Evolutionary conservation across 2,113 vertebrate species (phyloP).

Genomic region (Pogona vitticeps): DNA sequence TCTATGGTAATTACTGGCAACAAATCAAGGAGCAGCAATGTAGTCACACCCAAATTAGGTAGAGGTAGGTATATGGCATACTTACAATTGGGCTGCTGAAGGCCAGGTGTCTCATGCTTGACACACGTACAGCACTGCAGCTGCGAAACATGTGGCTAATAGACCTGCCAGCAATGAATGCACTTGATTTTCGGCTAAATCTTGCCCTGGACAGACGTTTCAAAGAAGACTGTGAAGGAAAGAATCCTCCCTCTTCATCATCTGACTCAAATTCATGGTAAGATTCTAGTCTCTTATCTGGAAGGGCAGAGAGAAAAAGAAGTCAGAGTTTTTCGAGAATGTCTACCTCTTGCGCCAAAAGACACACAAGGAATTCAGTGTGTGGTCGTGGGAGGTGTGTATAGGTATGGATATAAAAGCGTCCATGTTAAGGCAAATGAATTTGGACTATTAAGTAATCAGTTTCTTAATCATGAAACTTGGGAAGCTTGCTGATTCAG

Average conservation of each 20-base stretch:
- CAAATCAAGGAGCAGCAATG: no score
- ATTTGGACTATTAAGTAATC: neutral
- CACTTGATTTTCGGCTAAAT: slow-evolving; percentile 62
- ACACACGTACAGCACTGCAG: slow-evolving; percentile 54
- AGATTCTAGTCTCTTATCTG: slow-evolving; percentile 83
- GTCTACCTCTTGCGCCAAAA: neutral
- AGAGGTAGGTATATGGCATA: neutral
- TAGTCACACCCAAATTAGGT: no score
- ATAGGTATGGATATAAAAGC: neutral
- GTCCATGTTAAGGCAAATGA: neutral
- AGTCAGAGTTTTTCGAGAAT: neutral
- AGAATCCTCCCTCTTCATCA: slow-evolving; percentile 50
- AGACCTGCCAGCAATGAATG: slow-evolving; percentile 73
- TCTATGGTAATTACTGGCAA: no score
- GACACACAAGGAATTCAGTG: slow-evolving; percentile 13
- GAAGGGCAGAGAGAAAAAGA: neutral
- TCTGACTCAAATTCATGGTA: slow-evolving; percentile 77
- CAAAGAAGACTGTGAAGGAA: slow-evolving; percentile 51
- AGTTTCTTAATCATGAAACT: neutral
- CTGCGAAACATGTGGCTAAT: slow-evolving; percentile 68
- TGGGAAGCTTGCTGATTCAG: neutral
- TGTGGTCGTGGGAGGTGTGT: neutral
- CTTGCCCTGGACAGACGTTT: slow-evolving; percentile 54
- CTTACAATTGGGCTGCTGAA: slow-evolving; percentile 93
- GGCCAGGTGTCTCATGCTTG: slow-evolving; percentile 70